Percentiles rank a stretch among this genome's conserved stretches.
phyloP scores from a whole-genome alignment of 2,113 vertebrate genomes.

The Guaruba guarouba region DNA sequence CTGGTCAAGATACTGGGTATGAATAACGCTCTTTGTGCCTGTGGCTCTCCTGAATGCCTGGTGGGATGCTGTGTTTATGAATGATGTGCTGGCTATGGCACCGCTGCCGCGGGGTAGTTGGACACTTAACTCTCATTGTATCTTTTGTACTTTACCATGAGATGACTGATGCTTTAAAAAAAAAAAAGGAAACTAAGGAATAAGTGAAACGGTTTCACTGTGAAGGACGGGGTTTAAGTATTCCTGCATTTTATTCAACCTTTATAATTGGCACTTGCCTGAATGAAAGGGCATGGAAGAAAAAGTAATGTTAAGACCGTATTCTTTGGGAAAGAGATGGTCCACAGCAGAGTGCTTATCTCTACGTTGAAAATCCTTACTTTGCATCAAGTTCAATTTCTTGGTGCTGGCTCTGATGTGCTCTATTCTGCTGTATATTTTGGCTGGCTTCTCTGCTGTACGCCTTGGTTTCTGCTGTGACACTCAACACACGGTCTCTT shows the following conservation, averaged over 20 bases:
- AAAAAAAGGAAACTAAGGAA: background rate
- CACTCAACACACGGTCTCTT: background rate
- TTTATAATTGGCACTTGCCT: background rate
- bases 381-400: background rate
- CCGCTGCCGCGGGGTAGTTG: accelerated
- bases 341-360: background rate
- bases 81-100: accelerated
- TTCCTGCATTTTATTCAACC: background rate
- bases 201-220: accelerated
- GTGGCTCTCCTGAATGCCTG: background rate
- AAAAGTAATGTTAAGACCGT: accelerated
- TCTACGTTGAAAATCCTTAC: background rate
- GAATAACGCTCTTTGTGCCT: background rate
- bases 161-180: background rate
- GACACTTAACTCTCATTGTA: background rate
- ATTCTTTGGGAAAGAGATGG: background rate
- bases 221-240: background rate
- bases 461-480: background rate
- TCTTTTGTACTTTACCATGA: background rate
- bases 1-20: background rate
- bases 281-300: background rate
- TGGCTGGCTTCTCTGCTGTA: background rate
- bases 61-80: background rate
- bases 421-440: background rate
- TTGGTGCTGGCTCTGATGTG: accelerated